Evolutionary conservation across 2,888 invertebrate genomes (phyloP).

Genomic region (Subacronicta megacephala): DNA sequence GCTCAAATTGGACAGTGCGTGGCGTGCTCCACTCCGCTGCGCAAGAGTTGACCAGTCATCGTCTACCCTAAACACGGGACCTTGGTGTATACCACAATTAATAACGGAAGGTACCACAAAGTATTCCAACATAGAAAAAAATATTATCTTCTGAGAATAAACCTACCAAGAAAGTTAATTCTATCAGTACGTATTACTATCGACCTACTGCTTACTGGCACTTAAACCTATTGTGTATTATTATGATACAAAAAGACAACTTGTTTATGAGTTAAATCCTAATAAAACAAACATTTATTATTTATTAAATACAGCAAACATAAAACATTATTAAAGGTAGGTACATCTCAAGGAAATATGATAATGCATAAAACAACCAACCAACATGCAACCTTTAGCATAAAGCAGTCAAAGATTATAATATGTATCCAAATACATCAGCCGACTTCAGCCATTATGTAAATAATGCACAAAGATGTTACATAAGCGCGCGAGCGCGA

Average conservation of each 20-base stretch:
- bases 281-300: constrained; percentile 17
- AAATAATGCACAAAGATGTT: constrained; percentile 53
- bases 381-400: constrained; percentile 31
- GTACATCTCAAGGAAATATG: constrained; percentile 37
- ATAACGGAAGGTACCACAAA: constrained; percentile 20
- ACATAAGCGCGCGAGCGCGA: constrained; percentile 43
- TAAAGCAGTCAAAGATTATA: constrained; percentile 32
- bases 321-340: constrained; percentile 33
- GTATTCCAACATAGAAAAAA: constrained; percentile 13
- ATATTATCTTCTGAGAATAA: constrained; percentile 1
- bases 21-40: constrained; percentile 74
- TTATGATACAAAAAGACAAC: constrained; percentile 5
- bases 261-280: constrained; percentile 9
- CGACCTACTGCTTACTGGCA: too few species aligned
- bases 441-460: constrained; percentile 49
- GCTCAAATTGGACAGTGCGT: constrained; percentile 72
- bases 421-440: constrained; percentile 32
- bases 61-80: constrained; percentile 47
- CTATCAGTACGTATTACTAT: constrained; percentile 2
- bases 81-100: constrained; percentile 33
- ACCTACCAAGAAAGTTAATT: constrained; percentile 10
- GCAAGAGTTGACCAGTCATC: constrained; percentile 76
- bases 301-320: constrained; percentile 21
- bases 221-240: constrained; percentile 11
- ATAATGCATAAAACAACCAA: too few species aligned